Conservation (phyloP, 2,888 invertebrate genomes). For the Apodemia zela region DNA sequence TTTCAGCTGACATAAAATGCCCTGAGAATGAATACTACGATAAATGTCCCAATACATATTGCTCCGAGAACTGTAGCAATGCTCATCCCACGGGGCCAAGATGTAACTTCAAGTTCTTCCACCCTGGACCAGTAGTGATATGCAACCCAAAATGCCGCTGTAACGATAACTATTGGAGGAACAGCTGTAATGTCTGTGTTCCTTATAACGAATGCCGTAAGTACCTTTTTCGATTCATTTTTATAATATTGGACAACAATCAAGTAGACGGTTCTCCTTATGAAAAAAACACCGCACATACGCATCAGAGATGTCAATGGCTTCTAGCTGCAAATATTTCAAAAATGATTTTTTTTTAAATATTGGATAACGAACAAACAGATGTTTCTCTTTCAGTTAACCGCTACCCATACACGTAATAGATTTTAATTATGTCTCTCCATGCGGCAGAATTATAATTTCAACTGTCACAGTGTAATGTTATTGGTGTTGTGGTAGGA, state of each 20-base stretch:
- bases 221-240: conserved; percentile 26
- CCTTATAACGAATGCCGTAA: conserved; percentile 46
- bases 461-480: no score
- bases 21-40: conserved; percentile 39
- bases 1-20: conserved; percentile 44
- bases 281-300: no score
- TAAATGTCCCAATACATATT: conserved; percentile 45
- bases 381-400: no score
- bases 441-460: no score
- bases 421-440: no score
- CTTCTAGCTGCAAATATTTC: no score
- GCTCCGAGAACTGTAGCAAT: conserved; percentile 43
- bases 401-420: no score
- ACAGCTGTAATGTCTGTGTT: conserved; percentile 41
- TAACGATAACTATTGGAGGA: conserved; percentile 40
- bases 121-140: conserved; percentile 34
- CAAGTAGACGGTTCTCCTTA: no score
- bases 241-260: neutral
- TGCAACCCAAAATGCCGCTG: conserved; percentile 45
- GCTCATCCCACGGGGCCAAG: conserved; percentile 36
- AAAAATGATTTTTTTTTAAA: no score
- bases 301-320: no score
- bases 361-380: no score
- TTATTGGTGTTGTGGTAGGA: no score
- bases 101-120: conserved; percentile 36